These are phyloP conservation scores for Ailuropoda melanoleuca DNA, from an alignment of 2,113 vertebrate species.

Conservation along the genomic window DNA sequence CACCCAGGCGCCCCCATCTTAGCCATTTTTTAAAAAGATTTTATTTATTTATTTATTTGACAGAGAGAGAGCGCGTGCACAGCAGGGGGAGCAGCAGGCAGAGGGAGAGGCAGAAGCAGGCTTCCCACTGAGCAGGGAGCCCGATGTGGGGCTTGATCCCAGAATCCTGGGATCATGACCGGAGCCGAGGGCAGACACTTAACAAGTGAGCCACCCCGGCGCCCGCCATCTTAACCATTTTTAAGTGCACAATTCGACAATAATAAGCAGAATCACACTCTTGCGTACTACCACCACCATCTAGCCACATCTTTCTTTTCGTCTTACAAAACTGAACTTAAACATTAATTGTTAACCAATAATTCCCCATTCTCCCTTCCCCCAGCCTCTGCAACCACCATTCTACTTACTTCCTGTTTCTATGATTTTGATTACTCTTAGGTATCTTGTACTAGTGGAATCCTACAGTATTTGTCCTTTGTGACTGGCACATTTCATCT, in stretches of 20 bases:
- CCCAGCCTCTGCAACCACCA: not conserved
- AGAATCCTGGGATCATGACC: too few relatives aligned
- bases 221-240: not conserved
- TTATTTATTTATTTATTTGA: not conserved
- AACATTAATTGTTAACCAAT: not conserved
- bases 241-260: not conserved
- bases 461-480: fast-evolving
- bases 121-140: too few relatives aligned
- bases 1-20: not conserved
- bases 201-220: not conserved
- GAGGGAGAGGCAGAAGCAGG: too few relatives aligned
- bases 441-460: fast-evolving
- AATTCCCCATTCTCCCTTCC: not conserved
- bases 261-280: too few relatives aligned
- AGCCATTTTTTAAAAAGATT: too few relatives aligned
- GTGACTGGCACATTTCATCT: not conserved
- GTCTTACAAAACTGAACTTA: not conserved
- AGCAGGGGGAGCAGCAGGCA: too few relatives aligned
- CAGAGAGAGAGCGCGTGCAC: too few relatives aligned
- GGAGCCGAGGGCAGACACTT: not conserved
- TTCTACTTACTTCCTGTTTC: not conserved
- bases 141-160: too few relatives aligned
- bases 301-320: not conserved
- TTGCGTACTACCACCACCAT: too few relatives aligned
- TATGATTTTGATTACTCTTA: fast-evolving